phyloP scores from a whole-genome alignment of 2,888 invertebrate species.

The Ectobius pallidus region DNA sequence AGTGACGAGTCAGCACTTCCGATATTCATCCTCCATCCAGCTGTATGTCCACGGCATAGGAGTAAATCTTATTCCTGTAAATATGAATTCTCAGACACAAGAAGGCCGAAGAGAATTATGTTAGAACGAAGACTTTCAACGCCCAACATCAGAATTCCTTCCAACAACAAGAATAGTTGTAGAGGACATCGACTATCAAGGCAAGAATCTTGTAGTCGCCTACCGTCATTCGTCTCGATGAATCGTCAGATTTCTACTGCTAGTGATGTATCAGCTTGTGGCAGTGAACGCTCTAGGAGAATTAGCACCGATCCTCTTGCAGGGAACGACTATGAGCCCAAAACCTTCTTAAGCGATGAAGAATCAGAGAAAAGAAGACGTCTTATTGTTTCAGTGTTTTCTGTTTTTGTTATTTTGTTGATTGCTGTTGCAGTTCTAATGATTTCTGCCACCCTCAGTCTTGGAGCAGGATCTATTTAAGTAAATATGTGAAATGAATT shows the following conservation, averaged over 20 bases:
- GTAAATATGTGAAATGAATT: too few species aligned
- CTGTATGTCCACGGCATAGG: not conserved
- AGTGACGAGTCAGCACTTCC: not conserved
- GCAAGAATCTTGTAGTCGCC: not conserved
- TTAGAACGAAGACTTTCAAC: not conserved
- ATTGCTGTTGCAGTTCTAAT: conserved; percentile 39
- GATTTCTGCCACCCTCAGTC: conserved; percentile 39
- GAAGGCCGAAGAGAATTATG: not conserved
- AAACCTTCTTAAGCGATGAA: not conserved
- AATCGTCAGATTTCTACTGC: not conserved
- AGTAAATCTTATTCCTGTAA: not conserved
- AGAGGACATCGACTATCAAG: not conserved
- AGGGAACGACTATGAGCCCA: not conserved
- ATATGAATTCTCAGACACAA: not conserved
- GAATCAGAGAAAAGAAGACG: conserved; percentile 34
- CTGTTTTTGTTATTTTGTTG: conserved; percentile 36
- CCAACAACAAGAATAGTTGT: not conserved
- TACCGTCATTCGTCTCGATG: not conserved
- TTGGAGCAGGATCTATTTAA: not conserved
- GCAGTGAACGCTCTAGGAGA: not conserved
- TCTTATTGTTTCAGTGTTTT: conserved; percentile 39
- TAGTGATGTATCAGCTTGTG: not conserved
- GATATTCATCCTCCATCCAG: not conserved
- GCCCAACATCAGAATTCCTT: not conserved
- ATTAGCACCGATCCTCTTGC: not conserved